phyloP scores from a whole-genome alignment of 2,113 vertebrate genomes.

The Istiophorus platypterus region DNA sequence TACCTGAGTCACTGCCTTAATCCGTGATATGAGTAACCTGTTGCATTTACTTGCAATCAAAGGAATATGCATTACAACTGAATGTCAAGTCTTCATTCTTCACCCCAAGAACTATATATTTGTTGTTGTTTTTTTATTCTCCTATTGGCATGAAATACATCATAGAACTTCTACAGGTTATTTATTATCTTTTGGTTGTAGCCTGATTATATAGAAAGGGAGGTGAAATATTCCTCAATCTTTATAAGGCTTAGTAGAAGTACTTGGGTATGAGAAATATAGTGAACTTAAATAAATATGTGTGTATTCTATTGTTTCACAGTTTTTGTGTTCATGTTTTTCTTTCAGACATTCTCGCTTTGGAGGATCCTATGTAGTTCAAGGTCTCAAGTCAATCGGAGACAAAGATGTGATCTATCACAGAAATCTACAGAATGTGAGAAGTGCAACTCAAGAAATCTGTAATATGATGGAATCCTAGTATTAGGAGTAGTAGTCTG shows the following conservation, averaged over 20 bases:
- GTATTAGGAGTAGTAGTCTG: neutral
- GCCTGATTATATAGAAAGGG: neutral
- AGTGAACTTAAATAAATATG: neutral
- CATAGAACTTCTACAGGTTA: too few relatives aligned
- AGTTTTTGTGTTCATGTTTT: slow-evolving; percentile 6
- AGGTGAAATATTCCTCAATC: neutral
- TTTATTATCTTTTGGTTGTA: neutral
- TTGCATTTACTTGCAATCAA: too few relatives aligned
- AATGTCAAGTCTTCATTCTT: neutral
- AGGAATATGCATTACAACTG: too few relatives aligned
- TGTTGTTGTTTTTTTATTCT: neutral
- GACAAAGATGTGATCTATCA: slow-evolving; percentile 94
- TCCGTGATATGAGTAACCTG: too few relatives aligned
- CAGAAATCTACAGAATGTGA: slow-evolving; percentile 92
- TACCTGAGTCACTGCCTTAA: too few relatives aligned
- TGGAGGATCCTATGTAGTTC: slow-evolving; percentile 92
- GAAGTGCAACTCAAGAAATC: slow-evolving; percentile 39
- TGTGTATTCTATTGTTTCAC: neutral
- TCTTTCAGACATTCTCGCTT: slow-evolving; percentile 92
- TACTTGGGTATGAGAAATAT: neutral
- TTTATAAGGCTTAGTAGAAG: neutral
- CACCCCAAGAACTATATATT: neutral
- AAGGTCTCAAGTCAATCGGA: slow-evolving; percentile 93
- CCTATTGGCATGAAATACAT: too few relatives aligned
- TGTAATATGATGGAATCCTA: neutral